Percentiles rank a stretch among this genome's conserved stretches.
phyloP scores from a whole-genome alignment of 2,888 invertebrate genomes.

The Stenichneumon culpator region DNA sequence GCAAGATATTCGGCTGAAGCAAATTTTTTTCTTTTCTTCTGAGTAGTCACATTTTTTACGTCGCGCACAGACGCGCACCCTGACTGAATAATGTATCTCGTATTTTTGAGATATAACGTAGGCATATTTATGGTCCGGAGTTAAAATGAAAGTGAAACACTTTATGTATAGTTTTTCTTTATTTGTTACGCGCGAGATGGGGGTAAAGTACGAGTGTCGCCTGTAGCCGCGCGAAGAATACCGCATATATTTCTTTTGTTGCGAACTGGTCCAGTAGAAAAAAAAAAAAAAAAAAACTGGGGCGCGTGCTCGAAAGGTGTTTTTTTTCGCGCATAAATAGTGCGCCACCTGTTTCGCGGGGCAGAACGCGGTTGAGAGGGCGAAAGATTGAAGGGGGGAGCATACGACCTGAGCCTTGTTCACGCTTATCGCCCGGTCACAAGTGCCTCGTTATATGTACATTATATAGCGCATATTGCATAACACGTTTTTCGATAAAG shows the following conservation, averaged over 20 bases:
- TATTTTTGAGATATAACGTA: neutral
- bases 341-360: conserved; percentile 29
- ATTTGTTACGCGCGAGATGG: neutral
- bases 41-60: neutral
- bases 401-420: neutral
- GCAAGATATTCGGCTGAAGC: neutral
- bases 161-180: neutral
- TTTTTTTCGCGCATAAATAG: conserved; percentile 38
- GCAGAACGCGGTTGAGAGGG: conserved; percentile 22
- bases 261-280: neutral
- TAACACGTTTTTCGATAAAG: conserved; percentile 7
- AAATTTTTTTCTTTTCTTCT: neutral
- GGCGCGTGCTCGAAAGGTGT: conserved; percentile 12
- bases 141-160: neutral
- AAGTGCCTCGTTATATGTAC: conserved; percentile 19
- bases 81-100: neutral
- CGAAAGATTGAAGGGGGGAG: neutral
- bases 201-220: neutral
- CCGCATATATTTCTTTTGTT: conserved; percentile 16
- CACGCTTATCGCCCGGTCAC: conserved; percentile 31
- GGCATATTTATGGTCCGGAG: neutral
- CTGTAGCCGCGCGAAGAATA: neutral
- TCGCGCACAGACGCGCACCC: neutral
- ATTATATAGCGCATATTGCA: conserved; percentile 35
- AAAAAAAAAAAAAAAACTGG: conserved; percentile 1